phyloP scores from a whole-genome alignment of 1,140 invertebrate species.

The Neodiprion lecontei region DNA sequence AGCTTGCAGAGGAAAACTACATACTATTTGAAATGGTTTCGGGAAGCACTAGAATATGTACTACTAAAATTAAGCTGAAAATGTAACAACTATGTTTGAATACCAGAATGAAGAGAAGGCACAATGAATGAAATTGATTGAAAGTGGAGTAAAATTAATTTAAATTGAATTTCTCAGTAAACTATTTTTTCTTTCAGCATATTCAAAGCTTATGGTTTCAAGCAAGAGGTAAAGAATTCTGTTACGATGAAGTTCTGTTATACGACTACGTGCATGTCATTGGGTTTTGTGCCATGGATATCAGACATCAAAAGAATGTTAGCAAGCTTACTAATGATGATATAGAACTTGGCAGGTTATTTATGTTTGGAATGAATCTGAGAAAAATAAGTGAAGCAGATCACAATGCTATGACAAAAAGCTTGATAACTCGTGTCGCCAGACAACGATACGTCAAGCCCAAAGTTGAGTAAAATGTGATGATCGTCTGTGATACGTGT shows the following conservation, averaged over 20 bases:
- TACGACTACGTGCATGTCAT: not conserved
- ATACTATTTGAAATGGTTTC: too few species aligned
- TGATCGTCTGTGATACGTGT: too few species aligned
- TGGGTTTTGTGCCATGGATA: not conserved
- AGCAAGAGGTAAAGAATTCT: not conserved
- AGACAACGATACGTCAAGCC: not conserved
- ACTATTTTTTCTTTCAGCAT: not conserved
- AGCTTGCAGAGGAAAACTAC: too few species aligned
- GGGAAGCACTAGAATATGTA: too few species aligned
- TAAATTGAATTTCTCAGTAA: not conserved
- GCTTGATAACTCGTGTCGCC: not conserved
- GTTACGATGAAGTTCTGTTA: not conserved
- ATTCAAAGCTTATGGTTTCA: not conserved
- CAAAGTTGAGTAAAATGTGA: not conserved
- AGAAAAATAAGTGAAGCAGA: not conserved
- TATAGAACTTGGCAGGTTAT: not conserved
- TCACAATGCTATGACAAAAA: not conserved
- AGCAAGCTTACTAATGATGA: not conserved
- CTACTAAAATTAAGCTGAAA: too few species aligned
- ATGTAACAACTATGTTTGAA: too few species aligned
- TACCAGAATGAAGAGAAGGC: too few species aligned
- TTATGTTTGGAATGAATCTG: not conserved
- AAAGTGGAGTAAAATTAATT: too few species aligned
- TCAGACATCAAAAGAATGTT: not conserved
- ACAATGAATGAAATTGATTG: too few species aligned